Conservation (phyloP, 2,113 vertebrate species). For the Prunella himalayana region DNA sequence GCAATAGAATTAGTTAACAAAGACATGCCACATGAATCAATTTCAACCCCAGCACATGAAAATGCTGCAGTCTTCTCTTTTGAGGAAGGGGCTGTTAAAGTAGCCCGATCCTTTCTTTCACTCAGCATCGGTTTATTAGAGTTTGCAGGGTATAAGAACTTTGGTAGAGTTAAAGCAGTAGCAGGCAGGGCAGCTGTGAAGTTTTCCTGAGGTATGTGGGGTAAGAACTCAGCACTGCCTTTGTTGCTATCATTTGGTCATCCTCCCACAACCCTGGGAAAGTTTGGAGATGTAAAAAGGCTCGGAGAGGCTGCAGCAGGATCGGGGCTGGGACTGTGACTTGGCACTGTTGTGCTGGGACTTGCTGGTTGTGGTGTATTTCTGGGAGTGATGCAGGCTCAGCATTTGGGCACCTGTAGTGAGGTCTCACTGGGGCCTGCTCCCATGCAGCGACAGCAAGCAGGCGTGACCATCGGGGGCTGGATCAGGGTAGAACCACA, state of each 20-base stretch:
- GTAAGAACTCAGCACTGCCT: neutral
- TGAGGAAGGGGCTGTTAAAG: neutral
- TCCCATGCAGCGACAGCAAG: neutral
- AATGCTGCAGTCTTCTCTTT: neutral
- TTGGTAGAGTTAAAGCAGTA: neutral
- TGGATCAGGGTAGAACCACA: too few species aligned
- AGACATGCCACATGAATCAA: neutral
- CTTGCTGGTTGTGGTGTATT: neutral
- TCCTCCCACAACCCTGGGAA: neutral
- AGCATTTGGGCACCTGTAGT: neutral
- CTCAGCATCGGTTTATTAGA: neutral
- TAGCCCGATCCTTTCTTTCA: neutral
- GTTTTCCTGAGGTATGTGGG: neutral
- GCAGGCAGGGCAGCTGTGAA: neutral
- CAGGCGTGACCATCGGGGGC: neutral
- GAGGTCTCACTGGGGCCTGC: neutral
- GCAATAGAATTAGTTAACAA: neutral
- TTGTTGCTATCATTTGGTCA: neutral
- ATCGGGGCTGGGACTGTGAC: accelerated
- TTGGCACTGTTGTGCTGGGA: neutral
- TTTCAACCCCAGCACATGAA: neutral
- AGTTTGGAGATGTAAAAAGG: neutral
- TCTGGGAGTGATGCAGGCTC: neutral
- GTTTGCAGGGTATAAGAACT: neutral
- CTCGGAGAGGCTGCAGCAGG: neutral